Conservation (phyloP, 1,140 invertebrate genomes). For the Marisa cornuarietis region DNA sequence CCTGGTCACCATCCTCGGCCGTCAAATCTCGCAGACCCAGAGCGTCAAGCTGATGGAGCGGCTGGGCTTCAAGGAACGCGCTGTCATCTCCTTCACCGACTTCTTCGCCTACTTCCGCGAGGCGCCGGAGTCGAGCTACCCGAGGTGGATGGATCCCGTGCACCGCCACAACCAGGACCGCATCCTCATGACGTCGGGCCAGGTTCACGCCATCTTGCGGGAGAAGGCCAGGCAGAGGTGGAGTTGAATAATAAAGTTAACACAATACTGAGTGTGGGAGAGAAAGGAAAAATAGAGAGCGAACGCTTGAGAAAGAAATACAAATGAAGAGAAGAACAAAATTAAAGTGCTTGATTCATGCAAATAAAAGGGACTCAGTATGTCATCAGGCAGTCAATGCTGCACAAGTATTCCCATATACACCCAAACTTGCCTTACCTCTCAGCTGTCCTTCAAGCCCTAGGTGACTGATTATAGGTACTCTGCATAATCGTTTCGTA, state of each 20-base stretch:
- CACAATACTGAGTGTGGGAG: too few relatives aligned
- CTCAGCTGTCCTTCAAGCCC: too few relatives aligned
- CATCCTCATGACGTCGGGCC: slow-evolving; percentile 51
- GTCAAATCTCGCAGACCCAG: slow-evolving; percentile 44
- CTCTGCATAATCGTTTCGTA: too few relatives aligned
- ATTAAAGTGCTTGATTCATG: too few relatives aligned
- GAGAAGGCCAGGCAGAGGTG: slow-evolving; percentile 64
- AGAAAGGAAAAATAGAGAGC: not conserved
- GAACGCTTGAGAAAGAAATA: too few relatives aligned
- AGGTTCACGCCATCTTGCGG: slow-evolving; percentile 61
- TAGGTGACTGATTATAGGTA: too few relatives aligned
- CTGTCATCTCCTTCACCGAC: slow-evolving; percentile 57
- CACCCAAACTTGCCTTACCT: too few relatives aligned
- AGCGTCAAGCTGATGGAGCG: slow-evolving; percentile 56
- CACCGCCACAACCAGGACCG: slow-evolving; percentile 49
- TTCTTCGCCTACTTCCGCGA: slow-evolving; percentile 56
- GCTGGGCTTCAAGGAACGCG: slow-evolving; percentile 54
- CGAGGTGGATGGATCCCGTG: slow-evolving; percentile 63
- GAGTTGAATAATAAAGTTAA: not conserved
- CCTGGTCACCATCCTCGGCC: slow-evolving; percentile 50
- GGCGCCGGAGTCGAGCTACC: slow-evolving; percentile 35
- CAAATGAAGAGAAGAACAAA: too few relatives aligned
- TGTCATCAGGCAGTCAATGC: too few relatives aligned
- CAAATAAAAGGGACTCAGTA: too few relatives aligned
- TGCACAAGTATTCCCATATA: too few relatives aligned